These are phyloP conservation scores for Drosophila siamana DNA, from an alignment of 2,888 invertebrate species.

Conservation along the genomic window DNA sequence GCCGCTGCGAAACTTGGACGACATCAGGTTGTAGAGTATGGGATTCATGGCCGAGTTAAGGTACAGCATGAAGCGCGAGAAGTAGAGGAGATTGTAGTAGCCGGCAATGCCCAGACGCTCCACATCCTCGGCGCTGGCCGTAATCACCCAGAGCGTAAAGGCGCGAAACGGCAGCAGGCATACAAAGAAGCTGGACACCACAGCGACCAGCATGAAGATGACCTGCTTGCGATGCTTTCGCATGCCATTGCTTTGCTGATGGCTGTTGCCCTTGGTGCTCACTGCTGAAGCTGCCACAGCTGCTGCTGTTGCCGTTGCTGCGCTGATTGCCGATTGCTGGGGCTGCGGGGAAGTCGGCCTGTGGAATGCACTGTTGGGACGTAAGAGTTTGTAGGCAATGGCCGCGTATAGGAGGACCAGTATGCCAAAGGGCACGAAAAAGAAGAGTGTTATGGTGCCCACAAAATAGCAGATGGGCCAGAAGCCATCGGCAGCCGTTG, in stretches of 20 bases:
- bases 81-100: constrained; percentile 93
- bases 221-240: constrained; percentile 92
- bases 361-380: constrained; percentile 83
- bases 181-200: constrained; percentile 95
- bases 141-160: constrained; percentile 94
- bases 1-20: constrained; percentile 94
- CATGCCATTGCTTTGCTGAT: constrained; percentile 86
- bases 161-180: constrained; percentile 96
- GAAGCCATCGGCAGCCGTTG: constrained; percentile 91
- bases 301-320: constrained; percentile 15
- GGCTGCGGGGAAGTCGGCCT: constrained; percentile 73
- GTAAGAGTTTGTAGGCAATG: constrained; percentile 94
- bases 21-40: constrained; percentile 95
- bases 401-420: constrained; percentile 93
- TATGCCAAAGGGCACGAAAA: constrained; percentile 92
- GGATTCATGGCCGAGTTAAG: constrained; percentile 96
- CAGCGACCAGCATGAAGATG: constrained; percentile 95
- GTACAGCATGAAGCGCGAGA: constrained; percentile 94
- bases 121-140: constrained; percentile 90
- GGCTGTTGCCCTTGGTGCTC: constrained; percentile 68
- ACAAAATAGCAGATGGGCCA: constrained; percentile 94
- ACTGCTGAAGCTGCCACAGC: constrained; percentile 5
- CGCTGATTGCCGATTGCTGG: constrained; percentile 33
- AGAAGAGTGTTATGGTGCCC: constrained; percentile 92
- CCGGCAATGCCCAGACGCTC: constrained; percentile 91